Evolutionary conservation across 2,888 invertebrate species (phyloP), one percentile per base, ranked within the genome.

Genomic region (Drosophila percnosoma): DNA sequence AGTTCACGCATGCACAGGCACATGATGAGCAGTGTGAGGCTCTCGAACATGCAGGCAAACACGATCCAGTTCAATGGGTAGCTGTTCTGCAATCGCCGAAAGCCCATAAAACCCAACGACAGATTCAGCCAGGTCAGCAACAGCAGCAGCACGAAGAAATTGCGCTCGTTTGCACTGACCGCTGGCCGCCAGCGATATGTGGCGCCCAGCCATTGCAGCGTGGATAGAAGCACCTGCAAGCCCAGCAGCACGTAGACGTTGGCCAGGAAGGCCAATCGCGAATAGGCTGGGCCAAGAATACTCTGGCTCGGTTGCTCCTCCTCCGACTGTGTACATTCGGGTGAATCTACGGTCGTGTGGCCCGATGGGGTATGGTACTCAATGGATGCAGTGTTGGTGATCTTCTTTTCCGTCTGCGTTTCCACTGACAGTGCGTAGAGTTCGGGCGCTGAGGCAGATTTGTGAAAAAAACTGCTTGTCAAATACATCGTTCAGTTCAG

Each of bases 11-110:
- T 24, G 54, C 61, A 66, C 13, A 87, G 27, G 40, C 66, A 70
- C 48, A 77, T 48, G 5, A 84, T 45, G 6, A 82, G 27, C 52
- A 86, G 54, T 0, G 85, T 82, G 5, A 87, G 71, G 42, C 76
- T 71, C 62, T 86, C 87, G 27, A 82, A 82, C 38, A 79, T 73
- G 77, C 75, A 77, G 6, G 33, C 51, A 51, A 83, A 76, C 4
- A 89, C 24, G n/a, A 86, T 73, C 85, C 89, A 86, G 38, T 86
- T 86, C 7, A 79, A n/a, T 7, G 89, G 89, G 7, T 27, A 71
- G 1, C 31, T 67, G 7, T 67, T 27, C 62, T 87, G 85, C 53
- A 86, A 55, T 0, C 85, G 75, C 7, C 82, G 79, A 15, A 86
- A 86, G 1, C 87, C 82, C 0, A 82, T 21, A 34, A 79, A 87